phyloP scores from a whole-genome alignment of 2,113 vertebrate species.

The Corythaeola cristata region DNA sequence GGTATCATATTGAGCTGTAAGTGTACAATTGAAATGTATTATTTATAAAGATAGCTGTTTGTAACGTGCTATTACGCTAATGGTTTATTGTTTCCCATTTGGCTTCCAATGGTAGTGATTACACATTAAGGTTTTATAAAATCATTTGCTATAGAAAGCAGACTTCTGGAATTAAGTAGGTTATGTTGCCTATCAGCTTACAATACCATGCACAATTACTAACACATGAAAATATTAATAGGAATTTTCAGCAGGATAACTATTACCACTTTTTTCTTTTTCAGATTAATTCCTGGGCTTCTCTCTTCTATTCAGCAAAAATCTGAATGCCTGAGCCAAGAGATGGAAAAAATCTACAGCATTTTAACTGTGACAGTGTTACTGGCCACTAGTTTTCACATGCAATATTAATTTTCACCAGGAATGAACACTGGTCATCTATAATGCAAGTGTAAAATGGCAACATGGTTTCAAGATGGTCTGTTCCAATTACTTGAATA shows the following conservation, averaged over 20 bases:
- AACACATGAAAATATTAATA: background rate
- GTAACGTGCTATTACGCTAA: slow-evolving; percentile 74
- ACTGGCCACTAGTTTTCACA: background rate
- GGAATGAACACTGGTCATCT: background rate
- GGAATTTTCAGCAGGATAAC: background rate
- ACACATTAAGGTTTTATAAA: slow-evolving; percentile 21
- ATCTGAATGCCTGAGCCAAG: background rate
- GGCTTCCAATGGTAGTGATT: slow-evolving; percentile 68
- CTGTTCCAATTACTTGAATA: background rate
- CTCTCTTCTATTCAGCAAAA: background rate
- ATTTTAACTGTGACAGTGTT: background rate
- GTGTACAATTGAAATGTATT: slow-evolving; percentile 71
- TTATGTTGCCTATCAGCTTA: background rate
- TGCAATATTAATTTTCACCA: background rate
- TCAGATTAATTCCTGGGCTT: slow-evolving; percentile 15
- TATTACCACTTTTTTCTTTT: background rate
- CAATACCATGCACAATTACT: background rate
- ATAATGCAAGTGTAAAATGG: background rate
- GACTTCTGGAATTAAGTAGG: slow-evolving; percentile 16
- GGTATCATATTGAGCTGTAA: slow-evolving; percentile 42
- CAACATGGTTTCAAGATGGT: background rate
- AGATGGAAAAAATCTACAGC: background rate
- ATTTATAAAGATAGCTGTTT: slow-evolving; percentile 70
- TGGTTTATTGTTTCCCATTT: slow-evolving; percentile 72
- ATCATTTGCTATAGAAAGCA: background rate